These are phyloP conservation scores for Gryon sp. DNA, from an alignment of 1,140 invertebrate genomes.

Conservation along the genomic window DNA sequence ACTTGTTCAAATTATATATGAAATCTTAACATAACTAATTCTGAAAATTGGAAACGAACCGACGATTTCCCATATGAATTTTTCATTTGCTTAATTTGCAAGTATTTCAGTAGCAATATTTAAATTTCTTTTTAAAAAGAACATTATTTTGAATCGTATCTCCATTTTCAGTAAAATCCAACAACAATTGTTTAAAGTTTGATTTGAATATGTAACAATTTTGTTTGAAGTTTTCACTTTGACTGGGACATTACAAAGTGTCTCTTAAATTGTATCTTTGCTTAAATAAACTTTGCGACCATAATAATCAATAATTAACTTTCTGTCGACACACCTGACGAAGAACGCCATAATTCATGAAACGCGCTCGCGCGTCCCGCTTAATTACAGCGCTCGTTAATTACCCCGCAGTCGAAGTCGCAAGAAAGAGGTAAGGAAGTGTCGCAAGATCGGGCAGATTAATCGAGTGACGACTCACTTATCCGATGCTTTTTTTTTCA, in stretches of 20 bases:
- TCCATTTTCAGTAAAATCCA: too few relatives aligned
- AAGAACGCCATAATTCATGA: conserved; percentile 40
- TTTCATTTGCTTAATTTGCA: too few relatives aligned
- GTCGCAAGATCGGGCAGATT: conserved; percentile 51
- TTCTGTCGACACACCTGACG: conserved; percentile 32
- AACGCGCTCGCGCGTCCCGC: conserved; percentile 25
- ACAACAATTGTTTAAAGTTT: too few relatives aligned
- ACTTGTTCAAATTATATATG: too few relatives aligned
- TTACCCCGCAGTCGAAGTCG: conserved; percentile 37
- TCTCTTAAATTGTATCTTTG: background rate
- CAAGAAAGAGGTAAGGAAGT: conserved; percentile 42
- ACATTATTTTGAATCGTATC: too few relatives aligned
- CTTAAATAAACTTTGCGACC: background rate
- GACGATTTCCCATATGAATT: too few relatives aligned
- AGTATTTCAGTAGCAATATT: too few relatives aligned
- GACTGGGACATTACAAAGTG: background rate
- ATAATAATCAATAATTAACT: conserved; percentile 42
- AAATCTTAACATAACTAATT: too few relatives aligned
- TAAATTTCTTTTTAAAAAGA: too few relatives aligned
- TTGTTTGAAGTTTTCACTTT: background rate
- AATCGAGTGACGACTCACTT: conserved; percentile 58
- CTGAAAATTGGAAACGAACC: too few relatives aligned
- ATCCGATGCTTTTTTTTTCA: conserved; percentile 43
- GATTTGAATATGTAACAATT: too few relatives aligned
- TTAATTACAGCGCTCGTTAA: conserved; percentile 53